phyloP scores from a whole-genome alignment of 2,797 vertebrate species.

The Parauchenoglanis punctatus region DNA sequence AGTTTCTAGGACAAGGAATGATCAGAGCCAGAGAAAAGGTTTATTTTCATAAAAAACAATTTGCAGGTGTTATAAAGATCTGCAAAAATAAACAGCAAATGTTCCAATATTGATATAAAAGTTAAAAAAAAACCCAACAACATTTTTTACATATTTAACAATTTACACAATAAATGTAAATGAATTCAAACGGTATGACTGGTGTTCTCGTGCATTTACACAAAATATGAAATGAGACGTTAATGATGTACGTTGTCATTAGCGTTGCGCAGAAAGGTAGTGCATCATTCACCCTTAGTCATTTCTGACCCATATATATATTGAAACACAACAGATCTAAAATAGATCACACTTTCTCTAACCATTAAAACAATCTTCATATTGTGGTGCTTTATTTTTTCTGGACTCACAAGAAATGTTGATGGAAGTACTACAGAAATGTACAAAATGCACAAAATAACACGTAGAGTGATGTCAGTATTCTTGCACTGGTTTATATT shows the following conservation, averaged over 20 bases:
- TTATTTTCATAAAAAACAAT: constrained; percentile 53
- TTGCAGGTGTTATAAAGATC: constrained; percentile 53
- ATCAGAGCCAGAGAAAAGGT: constrained; percentile 48
- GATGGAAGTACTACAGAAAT: neutral
- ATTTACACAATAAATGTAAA: constrained; percentile 48
- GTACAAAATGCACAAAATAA: constrained; percentile 17
- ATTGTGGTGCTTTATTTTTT: neutral
- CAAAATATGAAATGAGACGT: neutral
- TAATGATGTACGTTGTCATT: neutral
- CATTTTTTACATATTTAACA: constrained; percentile 46
- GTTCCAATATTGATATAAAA: constrained; percentile 55
- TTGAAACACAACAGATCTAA: neutral
- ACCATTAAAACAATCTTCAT: neutral
- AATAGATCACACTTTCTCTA: neutral
- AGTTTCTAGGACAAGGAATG: constrained; percentile 16
- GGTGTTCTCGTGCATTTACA: constrained; percentile 22
- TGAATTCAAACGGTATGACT: constrained; percentile 32
- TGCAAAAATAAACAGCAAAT: constrained; percentile 60
- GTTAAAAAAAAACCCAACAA: constrained; percentile 29
- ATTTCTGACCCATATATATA: neutral
- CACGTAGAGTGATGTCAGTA: constrained; percentile 2
- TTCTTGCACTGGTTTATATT: constrained; percentile 35
- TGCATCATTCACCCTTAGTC: neutral
- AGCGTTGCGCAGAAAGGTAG: neutral
- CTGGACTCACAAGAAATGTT: constrained; percentile 2